Conservation (phyloP, 2,888 invertebrate genomes). For the Punctoribates punctum region DNA sequence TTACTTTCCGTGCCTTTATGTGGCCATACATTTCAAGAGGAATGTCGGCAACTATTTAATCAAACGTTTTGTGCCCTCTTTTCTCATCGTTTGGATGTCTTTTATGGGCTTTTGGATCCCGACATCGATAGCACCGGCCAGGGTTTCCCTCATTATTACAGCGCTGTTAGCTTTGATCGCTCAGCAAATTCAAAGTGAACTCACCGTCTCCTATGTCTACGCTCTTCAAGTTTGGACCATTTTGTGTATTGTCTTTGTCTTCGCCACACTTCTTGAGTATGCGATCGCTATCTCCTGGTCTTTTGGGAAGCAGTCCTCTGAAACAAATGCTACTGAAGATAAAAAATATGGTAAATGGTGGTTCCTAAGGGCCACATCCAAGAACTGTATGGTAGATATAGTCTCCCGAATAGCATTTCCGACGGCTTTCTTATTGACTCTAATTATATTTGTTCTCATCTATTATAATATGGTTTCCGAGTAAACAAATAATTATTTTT, state of each 20-base stretch:
- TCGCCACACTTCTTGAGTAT: constrained; percentile 36
- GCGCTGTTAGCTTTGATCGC: constrained; percentile 38
- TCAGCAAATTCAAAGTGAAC: constrained; percentile 40
- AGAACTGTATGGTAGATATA: too few relatives aligned
- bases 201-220: constrained; percentile 38
- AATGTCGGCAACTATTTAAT: constrained; percentile 40
- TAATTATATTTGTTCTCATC: too few relatives aligned
- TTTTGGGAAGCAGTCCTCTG: too few relatives aligned
- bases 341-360: too few relatives aligned
- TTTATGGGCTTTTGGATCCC: constrained; percentile 41
- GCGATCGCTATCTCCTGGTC: constrained; percentile 37
- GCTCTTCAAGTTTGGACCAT: constrained; percentile 41
- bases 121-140: constrained; percentile 26
- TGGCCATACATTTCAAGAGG: constrained; percentile 16
- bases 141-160: constrained; percentile 33
- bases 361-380: too few relatives aligned
- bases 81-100: constrained; percentile 38
- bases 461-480: too few relatives aligned
- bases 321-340: too few relatives aligned
- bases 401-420: too few relatives aligned
- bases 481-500: too few relatives aligned
- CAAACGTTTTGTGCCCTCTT: constrained; percentile 39
- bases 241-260: constrained; percentile 39
- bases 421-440: too few relatives aligned
- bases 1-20: constrained; percentile 35